Evolutionary conservation across 2,888 invertebrate species (phyloP), one percentile per base, ranked within the genome.

Genomic region (Xestia xanthographa): DNA sequence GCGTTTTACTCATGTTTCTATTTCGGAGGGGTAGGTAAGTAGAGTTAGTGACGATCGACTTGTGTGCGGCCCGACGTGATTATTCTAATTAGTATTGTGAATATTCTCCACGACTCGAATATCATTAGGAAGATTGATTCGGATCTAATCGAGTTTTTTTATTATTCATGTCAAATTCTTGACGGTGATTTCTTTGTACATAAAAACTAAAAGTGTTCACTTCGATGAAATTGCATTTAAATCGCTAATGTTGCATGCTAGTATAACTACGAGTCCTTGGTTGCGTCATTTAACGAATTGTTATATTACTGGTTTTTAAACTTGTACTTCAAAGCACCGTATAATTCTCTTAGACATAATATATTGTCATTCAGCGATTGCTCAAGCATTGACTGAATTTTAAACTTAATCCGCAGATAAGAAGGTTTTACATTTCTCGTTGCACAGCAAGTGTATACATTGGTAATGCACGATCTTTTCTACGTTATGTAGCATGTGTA

Each of bases 221-320:
- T 95, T 95, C 92, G 92, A 93, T 92, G 91, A 93, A 93, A 92
- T 95, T 95, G 96, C 96, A 96, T 96, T 96, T 96, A 96, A 95
- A 94, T 92, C 93, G 95, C 94, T 95, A 93, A 93, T 93, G 93
- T 95, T 93, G 95, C 95, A 95, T 94, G 94, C 94, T 94, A 93
- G 93, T 91, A 87, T 92, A 90, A 89, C 92, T 85, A 86, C 87
- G 78, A 87, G 82, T 86, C 79, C 85, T 91, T 84, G 86, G 86
- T 91, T 88, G 90, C 92, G 89, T 90, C 89, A 83, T 85, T 87
- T 82, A 82, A 87, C 87, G 85, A 88, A 86, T 89, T 73, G 66
- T 82, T 70, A 75, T 81, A 58, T 71, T 65, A 78, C 73, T 87
- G 82, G 72, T 79, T 85, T 73, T 74, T 68, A 45, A 80, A 77